Evolutionary conservation across 2,888 invertebrate species (phyloP).

Genomic region (Parelbella ahira): DNA sequence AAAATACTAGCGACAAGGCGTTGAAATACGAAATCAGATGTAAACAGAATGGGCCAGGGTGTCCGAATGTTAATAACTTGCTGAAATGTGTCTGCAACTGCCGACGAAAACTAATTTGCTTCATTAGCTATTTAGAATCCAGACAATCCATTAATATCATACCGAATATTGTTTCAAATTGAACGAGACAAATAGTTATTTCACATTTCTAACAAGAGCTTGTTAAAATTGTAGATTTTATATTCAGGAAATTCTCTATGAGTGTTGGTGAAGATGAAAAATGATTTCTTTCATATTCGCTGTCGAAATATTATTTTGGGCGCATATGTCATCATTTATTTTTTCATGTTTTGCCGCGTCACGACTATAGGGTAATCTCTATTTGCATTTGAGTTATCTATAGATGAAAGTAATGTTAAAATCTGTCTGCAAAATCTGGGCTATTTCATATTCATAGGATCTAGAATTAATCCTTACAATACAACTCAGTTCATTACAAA

Average conservation of each 20-base stretch:
- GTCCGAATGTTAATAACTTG: too few species aligned
- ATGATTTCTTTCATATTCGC: slow-evolving; percentile 30
- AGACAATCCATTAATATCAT: slow-evolving; percentile 4
- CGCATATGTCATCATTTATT: slow-evolving; percentile 29
- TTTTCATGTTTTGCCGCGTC: slow-evolving; percentile 29
- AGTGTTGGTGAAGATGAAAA: slow-evolving; percentile 33
- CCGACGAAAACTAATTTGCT: slow-evolving; percentile 4
- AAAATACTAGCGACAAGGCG: too few species aligned
- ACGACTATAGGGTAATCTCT: too few species aligned
- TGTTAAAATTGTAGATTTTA: slow-evolving; percentile 30
- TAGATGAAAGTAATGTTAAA: too few species aligned
- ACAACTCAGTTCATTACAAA: too few species aligned
- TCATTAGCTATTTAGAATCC: slow-evolving; percentile 25
- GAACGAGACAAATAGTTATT: slow-evolving; percentile 26
- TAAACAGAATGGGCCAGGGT: too few species aligned
- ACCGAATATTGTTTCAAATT: slow-evolving; percentile 23
- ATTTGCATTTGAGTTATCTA: too few species aligned
- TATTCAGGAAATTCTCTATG: slow-evolving; percentile 31
- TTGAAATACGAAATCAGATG: too few species aligned
- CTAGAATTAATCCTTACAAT: too few species aligned
- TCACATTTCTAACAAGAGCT: slow-evolving; percentile 28
- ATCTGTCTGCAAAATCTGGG: too few species aligned
- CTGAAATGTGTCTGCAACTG: too few species aligned
- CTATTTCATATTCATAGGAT: too few species aligned
- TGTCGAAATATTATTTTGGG: slow-evolving; percentile 33